Evolutionary conservation across 2,888 invertebrate genomes (phyloP), one percentile per base, ranked within the genome.

Genomic region (Lasius platythorax): DNA sequence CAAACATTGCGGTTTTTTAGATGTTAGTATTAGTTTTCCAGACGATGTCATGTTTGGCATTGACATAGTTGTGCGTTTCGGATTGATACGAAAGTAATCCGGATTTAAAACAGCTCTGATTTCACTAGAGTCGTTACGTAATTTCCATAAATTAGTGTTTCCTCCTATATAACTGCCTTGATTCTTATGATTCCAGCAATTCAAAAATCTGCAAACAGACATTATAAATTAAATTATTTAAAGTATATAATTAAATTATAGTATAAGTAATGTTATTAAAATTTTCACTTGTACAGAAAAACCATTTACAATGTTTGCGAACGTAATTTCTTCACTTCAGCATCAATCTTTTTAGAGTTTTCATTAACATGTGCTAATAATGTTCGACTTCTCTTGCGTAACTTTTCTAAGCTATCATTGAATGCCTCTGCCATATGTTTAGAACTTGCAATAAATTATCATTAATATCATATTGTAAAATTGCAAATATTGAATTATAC

Each of bases 11-110:
- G 23, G 64, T 83, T 91, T 91, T 30, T 91, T 92, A 2, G 93
- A 93, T 23, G 91, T 86, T 75, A 92, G 82, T 18, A 91, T 53
- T 12, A 92, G 82, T 85, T 88, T 93, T 74, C 87, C 89, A 50
- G 87, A 64, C 1, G 84, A 74, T 28, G 63, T 83, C 86, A 90
- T 88, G n/a, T 88, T 82, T 37, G 83, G 70, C 63, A 66, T 66
- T 66, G 73, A 81, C 64, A 74, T n/a, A 30, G 50, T n/a, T 46
- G 6, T 67, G 28, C 33, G 30, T 18, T 73, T 82, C 9, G 66
- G 28, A 23, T 30, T 75, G 1, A 74, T 37, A 30, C 64, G 37
- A 63, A 85, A 83, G 81, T 87, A 87, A 43, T 92, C 86, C 11
- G 87, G 83, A 76, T 73, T 76, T 3, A 93, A 81, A 61, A 81